A percentile compares a stretch with the other conserved stretches of the same genome.
These are phyloP conservation scores for Octopus bimaculoides DNA, from an alignment of 1,140 invertebrate species.

Conservation along the genomic window DNA sequence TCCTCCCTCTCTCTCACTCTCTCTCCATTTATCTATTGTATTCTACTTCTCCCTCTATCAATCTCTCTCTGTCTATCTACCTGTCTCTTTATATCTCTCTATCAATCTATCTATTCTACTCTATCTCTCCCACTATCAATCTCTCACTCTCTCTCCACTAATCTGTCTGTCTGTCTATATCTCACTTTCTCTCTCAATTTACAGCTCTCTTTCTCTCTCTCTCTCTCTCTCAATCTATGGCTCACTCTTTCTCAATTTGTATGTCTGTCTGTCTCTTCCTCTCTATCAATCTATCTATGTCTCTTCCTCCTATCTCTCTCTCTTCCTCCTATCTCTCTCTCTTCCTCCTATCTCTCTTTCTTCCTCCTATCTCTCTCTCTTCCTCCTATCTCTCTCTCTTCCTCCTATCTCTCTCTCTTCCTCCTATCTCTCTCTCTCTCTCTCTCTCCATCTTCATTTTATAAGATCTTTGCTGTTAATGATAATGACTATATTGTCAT, in stretches of 20 bases:
- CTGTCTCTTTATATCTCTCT: neutral
- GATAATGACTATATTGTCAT: no score
- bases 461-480: no score
- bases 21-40: neutral
- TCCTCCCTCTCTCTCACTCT: neutral
- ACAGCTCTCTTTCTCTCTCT: neutral
- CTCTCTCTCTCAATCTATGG: neutral
- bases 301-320: neutral
- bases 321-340: neutral
- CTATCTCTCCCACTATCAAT: neutral
- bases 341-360: neutral
- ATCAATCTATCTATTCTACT: neutral
- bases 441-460: no score
- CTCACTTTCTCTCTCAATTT: neutral
- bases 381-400: neutral
- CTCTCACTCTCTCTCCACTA: neutral
- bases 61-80: neutral
- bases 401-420: neutral
- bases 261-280: neutral
- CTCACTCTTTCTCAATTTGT: neutral
- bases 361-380: neutral
- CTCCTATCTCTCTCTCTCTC: neutral
- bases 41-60: neutral
- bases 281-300: neutral
- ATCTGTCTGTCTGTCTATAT: neutral